These are phyloP conservation scores for Hypsibius dujardini DNA, from an alignment of 1,140 invertebrate species.

Conservation along the genomic window DNA sequence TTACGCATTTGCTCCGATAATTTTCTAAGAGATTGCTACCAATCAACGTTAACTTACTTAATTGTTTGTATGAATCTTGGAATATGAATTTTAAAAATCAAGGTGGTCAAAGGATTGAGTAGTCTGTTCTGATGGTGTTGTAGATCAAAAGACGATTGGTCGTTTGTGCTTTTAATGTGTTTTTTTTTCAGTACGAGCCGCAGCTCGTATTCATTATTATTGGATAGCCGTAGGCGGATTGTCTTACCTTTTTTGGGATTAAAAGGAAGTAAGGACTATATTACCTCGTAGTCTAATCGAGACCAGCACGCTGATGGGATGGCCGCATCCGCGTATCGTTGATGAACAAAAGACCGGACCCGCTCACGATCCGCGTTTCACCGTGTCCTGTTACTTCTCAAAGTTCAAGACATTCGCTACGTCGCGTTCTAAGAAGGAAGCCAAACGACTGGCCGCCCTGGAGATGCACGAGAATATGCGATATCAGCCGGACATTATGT, in stretches of 20 bases:
- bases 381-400: not conserved
- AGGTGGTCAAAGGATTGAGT: not conserved
- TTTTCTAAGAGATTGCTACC: too few species aligned
- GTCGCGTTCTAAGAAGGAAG: slow-evolving; percentile 4
- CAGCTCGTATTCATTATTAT: too few species aligned
- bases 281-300: not conserved
- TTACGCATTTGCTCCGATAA: too few species aligned
- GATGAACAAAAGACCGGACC: slow-evolving; percentile 14
- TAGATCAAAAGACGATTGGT: too few species aligned
- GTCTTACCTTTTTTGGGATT: too few species aligned
- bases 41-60: too few species aligned
- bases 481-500: slow-evolving; percentile 13
- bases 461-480: slow-evolving; percentile 17
- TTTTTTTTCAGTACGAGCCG: too few species aligned
- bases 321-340: slow-evolving; percentile 3
- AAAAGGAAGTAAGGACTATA: not conserved
- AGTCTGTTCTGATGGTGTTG: too few species aligned
- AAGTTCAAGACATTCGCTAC: slow-evolving; percentile 16
- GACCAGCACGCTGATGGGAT: slow-evolving; percentile 2
- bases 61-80: not conserved
- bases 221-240: too few species aligned
- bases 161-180: too few species aligned
- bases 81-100: not conserved
- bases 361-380: slow-evolving; percentile 13
- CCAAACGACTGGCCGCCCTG: slow-evolving; percentile 2